Evolutionary conservation across 2,113 vertebrate species (phyloP).

Genomic region (Charina bottae): DNA sequence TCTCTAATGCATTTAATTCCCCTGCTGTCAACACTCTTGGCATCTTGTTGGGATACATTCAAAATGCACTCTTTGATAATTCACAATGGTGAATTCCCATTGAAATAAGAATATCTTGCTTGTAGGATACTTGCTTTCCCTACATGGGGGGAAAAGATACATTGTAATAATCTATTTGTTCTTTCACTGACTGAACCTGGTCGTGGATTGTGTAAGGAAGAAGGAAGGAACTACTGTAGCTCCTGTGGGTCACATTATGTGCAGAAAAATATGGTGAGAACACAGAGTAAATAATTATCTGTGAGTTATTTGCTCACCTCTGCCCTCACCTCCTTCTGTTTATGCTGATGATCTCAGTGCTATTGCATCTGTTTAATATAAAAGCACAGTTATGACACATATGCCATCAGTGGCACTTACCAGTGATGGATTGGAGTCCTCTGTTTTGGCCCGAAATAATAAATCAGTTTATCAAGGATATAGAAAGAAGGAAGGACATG

Average conservation of each 20-base stretch:
- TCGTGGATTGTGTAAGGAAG: not conserved
- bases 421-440: slow-evolving; percentile 21
- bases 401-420: slow-evolving; percentile 36
- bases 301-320: slow-evolving; percentile 56
- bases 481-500: not conserved
- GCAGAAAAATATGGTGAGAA: slow-evolving; percentile 23
- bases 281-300: slow-evolving; percentile 58
- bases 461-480: slow-evolving; percentile 11
- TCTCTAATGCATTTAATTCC: not conserved
- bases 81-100: not conserved
- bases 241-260: not conserved
- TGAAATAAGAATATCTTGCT: not conserved
- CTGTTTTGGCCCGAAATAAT: not conserved
- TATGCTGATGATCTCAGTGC: slow-evolving; percentile 52
- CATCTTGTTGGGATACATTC: not conserved
- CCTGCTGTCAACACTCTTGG: not conserved
- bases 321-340: slow-evolving; percentile 47
- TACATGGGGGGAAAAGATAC: not conserved
- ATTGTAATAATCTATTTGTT: not conserved
- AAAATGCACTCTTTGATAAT: not conserved
- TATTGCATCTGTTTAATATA: slow-evolving; percentile 51
- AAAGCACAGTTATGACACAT: slow-evolving; percentile 37
- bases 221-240: not conserved
- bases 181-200: not conserved
- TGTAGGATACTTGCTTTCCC: not conserved